Base-by-base conservation (phyloP, 2,113 vertebrate species). In the Drymodes brunneopygia region DNA sequence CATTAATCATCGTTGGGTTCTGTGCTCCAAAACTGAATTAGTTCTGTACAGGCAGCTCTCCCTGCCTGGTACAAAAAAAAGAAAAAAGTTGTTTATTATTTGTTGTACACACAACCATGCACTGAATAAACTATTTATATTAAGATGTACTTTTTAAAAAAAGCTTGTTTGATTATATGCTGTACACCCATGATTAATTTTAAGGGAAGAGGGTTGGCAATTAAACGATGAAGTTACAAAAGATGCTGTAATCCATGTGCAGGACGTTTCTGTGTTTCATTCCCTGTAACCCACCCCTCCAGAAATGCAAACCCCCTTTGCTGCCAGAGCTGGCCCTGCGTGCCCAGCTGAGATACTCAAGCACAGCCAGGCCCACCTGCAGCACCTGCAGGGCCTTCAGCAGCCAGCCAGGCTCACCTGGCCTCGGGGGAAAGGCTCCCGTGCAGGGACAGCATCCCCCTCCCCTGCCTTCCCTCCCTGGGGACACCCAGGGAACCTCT, bases 61-160 rank as follows among this genome's bases (percentile, higher is more conserved):
- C n/a, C 98, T 98, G 98, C 97, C 98, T 98, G 92, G 97, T 98
- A 98, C 98, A 96, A 98, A 98, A 98, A 98, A 98, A 98, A 99
- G 97, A n/a, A 98, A 98, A 98, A 98, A 99, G 97, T 99, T 98
- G 98, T 99, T 99, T 99, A 99, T 99, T 99, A 99, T 99, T 99
- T 99, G 99, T 99, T 99, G 98, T 99, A 99, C 98, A 99, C 98
- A 99, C 99, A 98, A 98, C 97, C 99, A 99, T 98, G 98, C 99
- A 99, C 99, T 98, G 98, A 99, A 99, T 99, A 98, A 99, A 99
- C 99, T 98, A 98, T 99, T 99, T 99, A 98, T 98, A 98, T 98
- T 98, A 98, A 98, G 97, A 98, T 98, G 98, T 98, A 98, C 97
- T 98, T 98, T 98, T 98, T 98, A 96, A 98, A 94, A 94, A 98